These are phyloP conservation scores for Caenorhabditis sinica DNA, from an alignment of 2,888 invertebrate genomes.

Conservation along the genomic window DNA sequence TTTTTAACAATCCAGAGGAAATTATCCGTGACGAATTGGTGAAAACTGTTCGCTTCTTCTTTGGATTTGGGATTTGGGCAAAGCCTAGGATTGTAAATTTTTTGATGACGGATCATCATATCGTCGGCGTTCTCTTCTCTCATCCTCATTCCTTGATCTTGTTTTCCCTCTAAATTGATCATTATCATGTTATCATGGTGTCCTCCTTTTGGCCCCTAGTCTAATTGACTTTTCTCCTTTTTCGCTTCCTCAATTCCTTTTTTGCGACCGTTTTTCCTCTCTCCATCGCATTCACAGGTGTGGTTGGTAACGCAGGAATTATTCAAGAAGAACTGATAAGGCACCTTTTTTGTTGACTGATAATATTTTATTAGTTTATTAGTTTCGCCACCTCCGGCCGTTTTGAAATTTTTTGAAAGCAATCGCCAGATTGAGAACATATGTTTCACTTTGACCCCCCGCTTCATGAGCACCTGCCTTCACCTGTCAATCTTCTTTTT, in stretches of 20 bases:
- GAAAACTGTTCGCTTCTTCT: constrained; percentile 7
- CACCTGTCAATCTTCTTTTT: constrained; percentile 11
- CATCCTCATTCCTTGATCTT: constrained; percentile 20
- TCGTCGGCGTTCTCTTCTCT: not conserved
- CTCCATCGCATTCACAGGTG: constrained; percentile 21
- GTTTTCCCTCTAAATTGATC: constrained; percentile 51
- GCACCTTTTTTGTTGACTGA: constrained; percentile 29
- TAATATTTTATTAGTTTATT: constrained; percentile 46
- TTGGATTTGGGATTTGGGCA: not conserved
- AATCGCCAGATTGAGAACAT: constrained; percentile 2
- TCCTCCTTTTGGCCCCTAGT: constrained; percentile 25
- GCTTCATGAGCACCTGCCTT: constrained; percentile 15
- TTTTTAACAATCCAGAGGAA: constrained; percentile 2
- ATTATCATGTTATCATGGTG: constrained; percentile 59
- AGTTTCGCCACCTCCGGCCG: constrained; percentile 53
- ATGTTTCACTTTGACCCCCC: constrained; percentile 12
- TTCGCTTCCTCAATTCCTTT: constrained; percentile 11
- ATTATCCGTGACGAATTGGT: constrained; percentile 39
- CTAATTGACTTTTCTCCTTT: constrained; percentile 34
- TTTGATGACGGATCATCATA: constrained; percentile 16
- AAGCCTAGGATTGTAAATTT: constrained; percentile 1
- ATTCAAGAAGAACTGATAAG: constrained; percentile 56
- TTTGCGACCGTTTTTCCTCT: not conserved
- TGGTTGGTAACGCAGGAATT: constrained; percentile 36
- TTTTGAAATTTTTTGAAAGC: constrained; percentile 33